Percentiles rank a stretch among this genome's conserved stretches.
These are phyloP conservation scores for Puffinus mauretanicus DNA, from an alignment of 2,113 vertebrate genomes.

Conservation along the genomic window DNA sequence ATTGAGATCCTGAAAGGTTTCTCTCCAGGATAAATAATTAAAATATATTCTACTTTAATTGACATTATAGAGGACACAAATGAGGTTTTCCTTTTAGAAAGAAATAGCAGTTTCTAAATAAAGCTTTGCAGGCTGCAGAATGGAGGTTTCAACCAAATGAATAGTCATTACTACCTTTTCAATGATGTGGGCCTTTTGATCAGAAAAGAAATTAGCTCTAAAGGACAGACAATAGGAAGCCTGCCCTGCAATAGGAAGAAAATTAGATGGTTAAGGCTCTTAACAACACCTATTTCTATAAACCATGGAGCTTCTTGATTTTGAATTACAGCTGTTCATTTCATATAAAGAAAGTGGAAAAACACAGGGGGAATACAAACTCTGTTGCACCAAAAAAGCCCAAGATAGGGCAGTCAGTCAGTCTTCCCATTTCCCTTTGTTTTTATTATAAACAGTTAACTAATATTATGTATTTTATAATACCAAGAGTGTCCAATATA, in stretches of 20 bases:
- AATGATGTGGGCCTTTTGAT: constrained; percentile 83
- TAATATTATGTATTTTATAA: constrained; percentile 63
- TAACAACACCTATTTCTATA: constrained; percentile 85
- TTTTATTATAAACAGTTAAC: constrained; percentile 66
- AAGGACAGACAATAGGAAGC: constrained; percentile 82
- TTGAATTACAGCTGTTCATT: constrained; percentile 87
- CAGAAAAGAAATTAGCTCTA: constrained; percentile 84
- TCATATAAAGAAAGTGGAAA: constrained; percentile 76
- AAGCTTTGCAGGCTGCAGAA: constrained; percentile 76
- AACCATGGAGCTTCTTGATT: constrained; percentile 80
- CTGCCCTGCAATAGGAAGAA: constrained; percentile 83
- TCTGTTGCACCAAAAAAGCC: constrained; percentile 63
- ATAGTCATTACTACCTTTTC: constrained; percentile 87
- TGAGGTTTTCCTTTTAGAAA: constrained; percentile 81
- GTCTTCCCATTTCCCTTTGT: constrained; percentile 44
- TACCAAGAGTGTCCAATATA: neutral
- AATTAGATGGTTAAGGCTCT: constrained; percentile 81
- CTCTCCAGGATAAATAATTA: constrained; percentile 81
- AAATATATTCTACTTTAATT: constrained; percentile 84
- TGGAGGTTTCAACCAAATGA: constrained; percentile 80
- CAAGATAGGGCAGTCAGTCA: constrained; percentile 3
- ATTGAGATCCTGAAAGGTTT: constrained; percentile 81
- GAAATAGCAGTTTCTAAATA: constrained; percentile 83
- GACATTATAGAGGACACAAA: constrained; percentile 83
- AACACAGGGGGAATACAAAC: constrained; percentile 76